Base-by-base conservation (phyloP, 2,888 invertebrate species). In the Cacoxenus indagator region DNA sequence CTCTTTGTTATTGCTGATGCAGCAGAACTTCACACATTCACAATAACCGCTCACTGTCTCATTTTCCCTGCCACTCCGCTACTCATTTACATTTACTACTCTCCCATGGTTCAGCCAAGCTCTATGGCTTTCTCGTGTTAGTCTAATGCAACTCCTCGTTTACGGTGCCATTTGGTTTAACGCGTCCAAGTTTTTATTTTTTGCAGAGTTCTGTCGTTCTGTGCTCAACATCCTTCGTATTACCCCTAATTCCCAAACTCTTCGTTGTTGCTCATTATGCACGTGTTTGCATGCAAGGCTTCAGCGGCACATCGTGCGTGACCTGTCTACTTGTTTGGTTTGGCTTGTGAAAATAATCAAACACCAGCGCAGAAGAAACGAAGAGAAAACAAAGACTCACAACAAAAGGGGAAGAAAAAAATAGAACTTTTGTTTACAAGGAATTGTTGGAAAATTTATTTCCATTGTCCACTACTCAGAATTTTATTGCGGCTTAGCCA, bases 221-320 rank as follows among this genome's bases (percentile, higher is more conserved):
- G 6, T 57, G 24, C 9, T 51, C 11, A 2, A 43, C 45, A 43
- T n/a, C 11, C n/a, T 43, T n/a, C n/a, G 3, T 5, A 43, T n/a
- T 43, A 43, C 14, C n/a, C 3, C 45, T n/a, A 8, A 43, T n/a
- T n/a, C 45, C n/a, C 11, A 43, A 43, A 43, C 45, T n/a, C 45
- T 43, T 43, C n/a, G n/a, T 43, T 43, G 14, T 5, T 2, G 24
- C 24, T 62, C 26, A 11, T 62, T 43, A 19, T 61, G 22, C 24
- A 24, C 46, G 14, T 45, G 64, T 64, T 64, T 46, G 64, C 64
- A 64, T 46, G 45, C 64, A 64, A 64, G 64, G 64, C 37, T 65
- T 64, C 51, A 24, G 54, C 54, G 11, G 61, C 31, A 14, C 27
- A 22, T 51, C 17, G 51, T 48, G 64, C 51, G 64, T 64, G 64